phyloP scores from a whole-genome alignment of 2,113 vertebrate genomes.

The Natator depressus region DNA sequence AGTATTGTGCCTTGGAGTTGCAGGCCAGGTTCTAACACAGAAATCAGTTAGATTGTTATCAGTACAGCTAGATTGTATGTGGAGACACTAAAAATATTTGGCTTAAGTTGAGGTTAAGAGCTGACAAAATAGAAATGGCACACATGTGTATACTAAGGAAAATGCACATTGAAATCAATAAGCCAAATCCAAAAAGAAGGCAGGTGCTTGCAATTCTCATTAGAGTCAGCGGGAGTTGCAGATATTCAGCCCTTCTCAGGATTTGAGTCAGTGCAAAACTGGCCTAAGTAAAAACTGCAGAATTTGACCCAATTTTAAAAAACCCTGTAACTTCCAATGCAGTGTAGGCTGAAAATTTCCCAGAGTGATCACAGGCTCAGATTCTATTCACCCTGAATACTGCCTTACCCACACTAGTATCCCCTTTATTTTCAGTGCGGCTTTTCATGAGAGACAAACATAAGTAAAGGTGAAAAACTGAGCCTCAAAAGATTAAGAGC shows the following conservation, averaged over 20 bases:
- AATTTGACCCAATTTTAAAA: not conserved
- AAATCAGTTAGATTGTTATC: slow-evolving; percentile 39
- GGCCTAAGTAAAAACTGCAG: not conserved
- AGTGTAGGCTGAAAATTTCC: not conserved
- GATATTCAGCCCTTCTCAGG: not conserved
- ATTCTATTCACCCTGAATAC: not conserved
- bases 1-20: not conserved
- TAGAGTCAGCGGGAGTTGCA: not conserved
- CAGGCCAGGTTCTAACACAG: not conserved
- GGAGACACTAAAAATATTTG: not conserved
- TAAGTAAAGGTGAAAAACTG: fast-evolving
- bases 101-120: not conserved
- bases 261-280: not conserved
- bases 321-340: not conserved
- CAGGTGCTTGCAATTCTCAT: not conserved
- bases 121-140: not conserved
- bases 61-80: not conserved
- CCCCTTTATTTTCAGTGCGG: not conserved
- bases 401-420: not conserved
- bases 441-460: not conserved
- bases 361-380: fast-evolving
- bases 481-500: fast-evolving
- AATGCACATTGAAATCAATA: not conserved
- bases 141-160: not conserved
- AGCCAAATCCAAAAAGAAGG: not conserved